Evolutionary conservation across 1,140 invertebrate species (phyloP).

Genomic region (Pogonomyrmex barbatus): DNA sequence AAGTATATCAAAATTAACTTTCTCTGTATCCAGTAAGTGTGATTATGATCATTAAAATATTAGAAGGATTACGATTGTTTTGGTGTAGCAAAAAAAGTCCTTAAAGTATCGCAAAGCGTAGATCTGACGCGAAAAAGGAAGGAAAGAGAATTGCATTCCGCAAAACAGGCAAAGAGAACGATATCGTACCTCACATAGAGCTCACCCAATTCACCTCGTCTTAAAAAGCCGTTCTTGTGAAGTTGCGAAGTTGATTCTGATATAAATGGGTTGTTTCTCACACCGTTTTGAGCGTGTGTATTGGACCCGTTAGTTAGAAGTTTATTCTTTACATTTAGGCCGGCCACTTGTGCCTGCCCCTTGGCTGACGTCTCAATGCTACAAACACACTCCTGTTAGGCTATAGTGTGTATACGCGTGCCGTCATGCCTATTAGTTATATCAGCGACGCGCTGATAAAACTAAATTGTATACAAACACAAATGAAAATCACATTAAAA

Average conservation of each 20-base stretch:
- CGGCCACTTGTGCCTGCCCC: slow-evolving; percentile 81
- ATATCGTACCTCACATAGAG: slow-evolving; percentile 86
- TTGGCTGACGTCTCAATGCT: slow-evolving; percentile 83
- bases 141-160: slow-evolving; percentile 64
- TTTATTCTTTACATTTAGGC: slow-evolving; percentile 84
- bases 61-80: slow-evolving; percentile 43
- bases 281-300: slow-evolving; percentile 80
- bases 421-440: slow-evolving; percentile 53
- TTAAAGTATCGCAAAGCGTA: slow-evolving; percentile 25
- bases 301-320: slow-evolving; percentile 83
- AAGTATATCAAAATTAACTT: slow-evolving; percentile 23
- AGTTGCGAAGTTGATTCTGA: slow-evolving; percentile 79
- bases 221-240: slow-evolving; percentile 85
- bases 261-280: slow-evolving; percentile 79
- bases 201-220: slow-evolving; percentile 85
- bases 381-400: slow-evolving; percentile 84
- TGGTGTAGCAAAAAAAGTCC: not conserved
- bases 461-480: slow-evolving; percentile 51
- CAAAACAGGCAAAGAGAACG: slow-evolving; percentile 81
- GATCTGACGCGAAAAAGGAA: slow-evolving; percentile 13
- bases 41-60: slow-evolving; percentile 17
- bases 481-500: slow-evolving; percentile 32
- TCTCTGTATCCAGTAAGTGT: slow-evolving; percentile 6
- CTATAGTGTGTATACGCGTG: slow-evolving; percentile 64
- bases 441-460: slow-evolving; percentile 22